phyloP scores from a whole-genome alignment of 1,140 invertebrate genomes.

The Zaprionus davidi region DNA sequence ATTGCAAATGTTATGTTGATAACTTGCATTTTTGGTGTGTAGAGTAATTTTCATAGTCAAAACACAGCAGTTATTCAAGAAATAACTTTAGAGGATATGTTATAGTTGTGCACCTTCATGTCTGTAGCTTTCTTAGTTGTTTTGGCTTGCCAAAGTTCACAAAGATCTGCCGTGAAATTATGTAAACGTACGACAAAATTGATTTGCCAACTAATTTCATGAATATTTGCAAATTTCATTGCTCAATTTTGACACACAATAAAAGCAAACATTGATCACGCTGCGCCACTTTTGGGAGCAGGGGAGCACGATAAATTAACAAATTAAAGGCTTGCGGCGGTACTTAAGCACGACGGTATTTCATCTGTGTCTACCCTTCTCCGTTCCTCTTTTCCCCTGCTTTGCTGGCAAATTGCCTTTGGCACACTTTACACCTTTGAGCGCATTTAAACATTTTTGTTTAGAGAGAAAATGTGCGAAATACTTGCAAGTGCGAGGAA shows the following conservation, averaged over 20 bases:
- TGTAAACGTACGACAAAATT: conserved; percentile 64
- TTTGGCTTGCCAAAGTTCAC: conserved; percentile 64
- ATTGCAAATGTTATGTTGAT: too few species aligned
- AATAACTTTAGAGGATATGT: too few species aligned
- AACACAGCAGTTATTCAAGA: too few species aligned
- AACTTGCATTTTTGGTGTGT: too few species aligned
- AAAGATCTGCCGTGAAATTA: conserved; percentile 69
- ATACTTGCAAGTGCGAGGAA: conserved; percentile 56
- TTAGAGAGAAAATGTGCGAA: conserved; percentile 59
- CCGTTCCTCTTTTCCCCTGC: neutral
- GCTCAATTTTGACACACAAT: conserved; percentile 48
- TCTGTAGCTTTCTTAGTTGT: too few species aligned
- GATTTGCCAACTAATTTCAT: conserved; percentile 67
- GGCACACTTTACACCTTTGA: conserved; percentile 74
- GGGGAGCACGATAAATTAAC: conserved; percentile 62
- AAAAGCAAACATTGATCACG: conserved; percentile 38
- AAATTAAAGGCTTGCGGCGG: conserved; percentile 62
- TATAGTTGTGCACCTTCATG: neutral
- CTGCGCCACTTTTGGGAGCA: conserved; percentile 28
- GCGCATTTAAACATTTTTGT: conserved; percentile 32
- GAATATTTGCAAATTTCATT: conserved; percentile 30
- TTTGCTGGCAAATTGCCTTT: conserved; percentile 62
- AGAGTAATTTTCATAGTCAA: too few species aligned
- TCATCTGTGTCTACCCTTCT: conserved; percentile 29
- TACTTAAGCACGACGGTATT: conserved; percentile 22